Base-by-base conservation (phyloP, 2,113 vertebrate genomes). In the Zosterops japonicus region DNA sequence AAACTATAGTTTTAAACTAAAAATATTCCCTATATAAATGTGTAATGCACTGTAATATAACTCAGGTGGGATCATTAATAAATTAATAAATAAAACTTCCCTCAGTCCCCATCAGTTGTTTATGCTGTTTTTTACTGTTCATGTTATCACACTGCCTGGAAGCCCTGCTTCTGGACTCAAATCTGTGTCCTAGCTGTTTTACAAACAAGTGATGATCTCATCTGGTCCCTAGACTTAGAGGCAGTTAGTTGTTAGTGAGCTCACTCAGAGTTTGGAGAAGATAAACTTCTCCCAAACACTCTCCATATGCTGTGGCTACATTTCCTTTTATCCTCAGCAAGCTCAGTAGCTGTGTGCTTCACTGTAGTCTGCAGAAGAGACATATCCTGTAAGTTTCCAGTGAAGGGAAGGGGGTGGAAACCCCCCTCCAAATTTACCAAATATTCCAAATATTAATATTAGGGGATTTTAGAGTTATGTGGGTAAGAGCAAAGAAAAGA, bases 121-220 rank as follows among this genome's bases (percentile, higher is more conserved):
- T 53, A 13, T 28, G 39, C 22, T 83, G 20, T 20, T 83, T 49
- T 68, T 71, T 61, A 56, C 31, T 69, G 52, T 64, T 81, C 23
- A 0, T 27, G 9, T 78, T 79, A 60, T 76, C 46, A 28, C 27
- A 31, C n/a, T 65, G 46, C 24, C 56, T 78, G 52, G 52, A 87
- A 94, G 39, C n/a, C 15, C 52, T 47, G 3, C 14, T 78, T 67
- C 80, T 81, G 50, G 55, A 19, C 41, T 76, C 13, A 1, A 60
- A 44, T 72, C 44, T 56, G 29, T 53, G 49, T 87, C 49, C 56
- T 79, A 28, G 53, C 24, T 76, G 22, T 79, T 84, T 56, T 79
- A 36, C 70, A 76, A 74, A 76, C 16, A 63, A 68, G n/a, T 24
- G 35, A 41, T 94, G 78, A 88, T 90, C 88, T 94, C 90, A 96